Percentiles rank a stretch among this genome's conserved stretches.
Evolutionary conservation across 2,797 vertebrate species (phyloP).

Genomic region (Onychomys torridus): DNA sequence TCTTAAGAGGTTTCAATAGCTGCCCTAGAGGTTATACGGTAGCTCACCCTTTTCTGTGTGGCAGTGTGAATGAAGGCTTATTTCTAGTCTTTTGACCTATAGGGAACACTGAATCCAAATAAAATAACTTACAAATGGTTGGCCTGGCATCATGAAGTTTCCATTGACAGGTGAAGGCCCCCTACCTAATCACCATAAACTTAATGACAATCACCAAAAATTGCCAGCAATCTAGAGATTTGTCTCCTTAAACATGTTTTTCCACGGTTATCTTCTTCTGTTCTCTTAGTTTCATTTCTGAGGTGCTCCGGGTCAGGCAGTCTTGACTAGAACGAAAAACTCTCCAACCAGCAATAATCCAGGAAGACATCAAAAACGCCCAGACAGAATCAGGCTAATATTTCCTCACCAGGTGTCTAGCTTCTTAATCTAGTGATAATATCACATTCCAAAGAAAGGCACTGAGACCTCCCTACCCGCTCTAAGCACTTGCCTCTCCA

Average conservation of each 20-base stretch:
- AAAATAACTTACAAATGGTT: slow-evolving; percentile 23
- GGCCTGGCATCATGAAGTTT: neutral
- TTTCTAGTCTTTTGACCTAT: neutral
- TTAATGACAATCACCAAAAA: slow-evolving; percentile 32
- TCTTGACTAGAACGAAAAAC: slow-evolving; percentile 74
- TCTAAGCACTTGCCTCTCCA: slow-evolving; percentile 74
- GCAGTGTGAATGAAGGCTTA: neutral
- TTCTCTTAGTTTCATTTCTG: slow-evolving; percentile 57
- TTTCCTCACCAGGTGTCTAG: slow-evolving; percentile 82
- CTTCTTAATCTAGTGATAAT: slow-evolving; percentile 81
- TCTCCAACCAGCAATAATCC: slow-evolving; percentile 79
- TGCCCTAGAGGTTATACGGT: neutral
- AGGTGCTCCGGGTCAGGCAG: slow-evolving; percentile 48
- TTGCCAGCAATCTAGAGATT: neutral
- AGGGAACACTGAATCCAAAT: neutral
- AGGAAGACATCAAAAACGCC: slow-evolving; percentile 80
- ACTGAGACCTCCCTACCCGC: slow-evolving; percentile 66
- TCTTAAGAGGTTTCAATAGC: neutral
- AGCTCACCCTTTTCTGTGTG: neutral
- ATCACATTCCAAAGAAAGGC: slow-evolving; percentile 71
- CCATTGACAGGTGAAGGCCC: slow-evolving; percentile 16
- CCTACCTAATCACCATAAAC: slow-evolving; percentile 43
- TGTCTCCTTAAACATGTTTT: slow-evolving; percentile 4
- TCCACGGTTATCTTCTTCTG: neutral
- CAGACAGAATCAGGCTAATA: slow-evolving; percentile 74